These are phyloP conservation scores for Gonatopus flavifemur DNA, from an alignment of 1,140 invertebrate genomes.

Conservation along the genomic window DNA sequence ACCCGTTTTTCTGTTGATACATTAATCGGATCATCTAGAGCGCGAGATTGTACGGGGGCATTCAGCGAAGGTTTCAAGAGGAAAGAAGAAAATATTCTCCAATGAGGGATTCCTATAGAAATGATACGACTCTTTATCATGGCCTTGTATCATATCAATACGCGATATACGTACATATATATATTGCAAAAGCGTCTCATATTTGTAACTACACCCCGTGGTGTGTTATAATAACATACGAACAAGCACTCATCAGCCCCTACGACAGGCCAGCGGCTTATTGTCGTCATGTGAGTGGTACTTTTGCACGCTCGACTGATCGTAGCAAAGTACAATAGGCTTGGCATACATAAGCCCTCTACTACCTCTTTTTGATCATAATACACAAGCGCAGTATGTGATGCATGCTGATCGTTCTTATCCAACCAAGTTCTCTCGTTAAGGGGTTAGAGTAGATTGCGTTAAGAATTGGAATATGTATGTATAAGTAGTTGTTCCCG, in stretches of 20 bases:
- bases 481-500: background rate
- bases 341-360: background rate
- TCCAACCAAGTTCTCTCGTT: no score
- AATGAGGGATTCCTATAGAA: no score
- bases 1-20: no score
- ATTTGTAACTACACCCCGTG: background rate
- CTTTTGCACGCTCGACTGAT: constrained; percentile 17
- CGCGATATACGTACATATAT: background rate
- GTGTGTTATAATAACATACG: background rate
- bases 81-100: no score
- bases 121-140: no score
- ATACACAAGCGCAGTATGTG: background rate
- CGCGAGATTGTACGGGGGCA: no score
- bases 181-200: constrained; percentile 1
- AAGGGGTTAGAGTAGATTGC: no score
- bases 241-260: background rate
- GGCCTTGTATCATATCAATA: constrained; percentile 7
- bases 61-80: no score
- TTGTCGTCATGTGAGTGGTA: constrained; percentile 12
- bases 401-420: constrained; percentile 1
- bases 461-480: no score
- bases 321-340: constrained; percentile 11
- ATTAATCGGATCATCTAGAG: no score
- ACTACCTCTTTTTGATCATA: background rate
- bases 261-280: constrained; percentile 9